These are phyloP conservation scores for fruit fly (Drosophila melanogaster) DNA, from an alignment of 1,140 invertebrate species.

Conservation along the genomic window Release_6_plus_ISO1_MT NT_033777.3:4929501-4930000, in stretches of 20 bases:
- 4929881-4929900: slow-evolving; percentile 66
- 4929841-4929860: slow-evolving; percentile 88
- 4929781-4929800: slow-evolving; percentile 90
- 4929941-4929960: slow-evolving; percentile 87
- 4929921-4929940: slow-evolving; percentile 87
- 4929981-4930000: slow-evolving; percentile 91
- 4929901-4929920: slow-evolving; percentile 84
- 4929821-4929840: slow-evolving; percentile 88
- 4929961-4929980: slow-evolving; percentile 77
- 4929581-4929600: slow-evolving; percentile 87
- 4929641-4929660: slow-evolving; percentile 85
- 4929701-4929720: slow-evolving; percentile 88
- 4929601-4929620: slow-evolving; percentile 88
- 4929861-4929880: slow-evolving; percentile 86
- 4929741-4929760: slow-evolving; percentile 95
- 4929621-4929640: slow-evolving; percentile 86
- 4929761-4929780: slow-evolving; percentile 91
- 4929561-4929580: slow-evolving; percentile 85
- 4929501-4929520: slow-evolving; percentile 83
- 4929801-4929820: slow-evolving; percentile 90
- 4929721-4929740: slow-evolving; percentile 89
- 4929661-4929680: slow-evolving; percentile 92
- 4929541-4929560: slow-evolving; percentile 85
- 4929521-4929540: slow-evolving; percentile 87
- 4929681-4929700: slow-evolving; percentile 92